Percentiles rank a stretch among this genome's conserved stretches.
Conservation (phyloP, 2,113 vertebrate species). For the Rhinolophus sinicus region DNA sequence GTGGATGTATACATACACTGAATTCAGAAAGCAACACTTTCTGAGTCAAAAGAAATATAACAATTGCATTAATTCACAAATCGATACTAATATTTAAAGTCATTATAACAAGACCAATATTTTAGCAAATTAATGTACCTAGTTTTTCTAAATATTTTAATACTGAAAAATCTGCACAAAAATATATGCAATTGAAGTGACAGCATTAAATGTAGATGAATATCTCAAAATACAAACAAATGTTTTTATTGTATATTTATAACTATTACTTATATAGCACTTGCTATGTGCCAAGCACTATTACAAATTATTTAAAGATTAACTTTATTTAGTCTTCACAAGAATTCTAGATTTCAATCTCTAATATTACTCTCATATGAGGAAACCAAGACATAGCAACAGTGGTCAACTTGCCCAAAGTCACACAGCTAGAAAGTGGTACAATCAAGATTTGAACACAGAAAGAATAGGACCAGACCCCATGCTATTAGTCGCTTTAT, state of each 20-base stretch:
- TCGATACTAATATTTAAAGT: not conserved
- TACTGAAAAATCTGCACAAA: not conserved
- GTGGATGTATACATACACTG: not conserved
- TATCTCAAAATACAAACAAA: not conserved
- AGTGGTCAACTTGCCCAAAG: not conserved
- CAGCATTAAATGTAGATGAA: not conserved
- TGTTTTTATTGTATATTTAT: not conserved
- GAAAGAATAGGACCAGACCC: not conserved
- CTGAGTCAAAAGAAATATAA: not conserved
- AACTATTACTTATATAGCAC: not conserved
- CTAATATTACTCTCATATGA: not conserved
- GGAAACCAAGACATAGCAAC: not conserved
- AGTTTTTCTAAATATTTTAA: not conserved
- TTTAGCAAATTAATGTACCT: not conserved
- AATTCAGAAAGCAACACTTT: not conserved
- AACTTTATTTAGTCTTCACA: not conserved
- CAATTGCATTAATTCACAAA: not conserved
- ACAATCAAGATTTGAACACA: not conserved
- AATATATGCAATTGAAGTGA: not conserved
- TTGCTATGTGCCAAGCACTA: not conserved
- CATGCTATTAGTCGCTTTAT: not conserved
- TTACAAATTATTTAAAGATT: not conserved
- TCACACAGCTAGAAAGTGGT: not conserved
- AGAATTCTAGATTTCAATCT: not conserved
- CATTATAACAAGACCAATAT: not conserved